Conservation (phyloP, 2,113 vertebrate genomes). For the Gyps fulvus region DNA sequence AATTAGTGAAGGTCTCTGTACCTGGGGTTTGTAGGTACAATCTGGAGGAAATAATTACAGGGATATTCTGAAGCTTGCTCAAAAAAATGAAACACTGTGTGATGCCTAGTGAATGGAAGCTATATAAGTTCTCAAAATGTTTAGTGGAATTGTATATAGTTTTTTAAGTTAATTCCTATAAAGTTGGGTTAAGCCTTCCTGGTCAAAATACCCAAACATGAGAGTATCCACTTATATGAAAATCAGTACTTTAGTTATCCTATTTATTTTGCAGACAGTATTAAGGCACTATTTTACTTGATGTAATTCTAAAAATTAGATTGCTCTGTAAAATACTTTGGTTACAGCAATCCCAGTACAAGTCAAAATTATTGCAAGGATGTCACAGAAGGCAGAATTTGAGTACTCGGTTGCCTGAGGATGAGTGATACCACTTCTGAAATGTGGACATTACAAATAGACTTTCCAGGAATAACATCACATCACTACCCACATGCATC, state of each 20-base stretch:
- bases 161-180: not conserved
- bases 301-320: not conserved
- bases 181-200: not conserved
- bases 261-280: not conserved
- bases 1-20: not conserved
- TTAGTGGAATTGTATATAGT: not conserved
- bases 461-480: not conserved
- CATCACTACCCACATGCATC: not conserved
- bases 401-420: not conserved
- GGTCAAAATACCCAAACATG: not conserved
- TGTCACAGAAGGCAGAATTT: not conserved
- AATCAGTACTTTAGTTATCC: not conserved
- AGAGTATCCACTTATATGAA: not conserved
- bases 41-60: not conserved
- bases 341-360: not conserved
- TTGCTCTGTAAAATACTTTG: not conserved
- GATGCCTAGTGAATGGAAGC: not conserved
- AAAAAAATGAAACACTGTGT: not conserved
- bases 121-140: not conserved
- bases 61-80: not conserved
- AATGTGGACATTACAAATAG: not conserved
- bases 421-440: not conserved
- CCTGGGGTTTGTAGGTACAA: not conserved
- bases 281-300: not conserved
- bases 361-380: not conserved